Conservation (phyloP, 2,113 vertebrate genomes). For the Forbesichthys agassizii region DNA sequence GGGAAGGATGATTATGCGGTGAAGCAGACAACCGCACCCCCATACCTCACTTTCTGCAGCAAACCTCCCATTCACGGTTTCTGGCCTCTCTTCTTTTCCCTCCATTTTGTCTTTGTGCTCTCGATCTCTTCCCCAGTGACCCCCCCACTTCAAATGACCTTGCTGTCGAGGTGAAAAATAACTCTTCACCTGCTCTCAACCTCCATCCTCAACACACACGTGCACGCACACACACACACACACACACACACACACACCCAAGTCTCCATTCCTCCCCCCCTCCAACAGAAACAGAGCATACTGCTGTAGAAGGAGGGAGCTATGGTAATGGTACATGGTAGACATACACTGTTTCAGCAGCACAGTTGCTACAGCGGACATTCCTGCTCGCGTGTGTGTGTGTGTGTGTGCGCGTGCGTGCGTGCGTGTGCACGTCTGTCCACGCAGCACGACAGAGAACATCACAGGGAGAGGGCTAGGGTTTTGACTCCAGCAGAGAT, state of each 20-base stretch:
- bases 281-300: too few species aligned
- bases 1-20: slow-evolving; percentile 43
- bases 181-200: slow-evolving; percentile 33
- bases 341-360: too few species aligned
- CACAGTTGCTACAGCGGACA: too few species aligned
- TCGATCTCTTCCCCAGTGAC: slow-evolving; percentile 30
- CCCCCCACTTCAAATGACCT: slow-evolving; percentile 58
- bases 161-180: slow-evolving; percentile 62
- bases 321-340: too few species aligned
- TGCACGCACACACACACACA: too few species aligned
- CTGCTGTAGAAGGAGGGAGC: too few species aligned
- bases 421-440: neutral
- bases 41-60: slow-evolving; percentile 50
- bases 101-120: slow-evolving; percentile 3
- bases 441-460: neutral
- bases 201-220: too few species aligned
- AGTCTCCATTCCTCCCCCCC: too few species aligned
- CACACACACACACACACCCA: too few species aligned
- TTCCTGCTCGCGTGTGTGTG: too few species aligned
- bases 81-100: slow-evolving; percentile 28
- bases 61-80: slow-evolving; percentile 39
- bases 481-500: slow-evolving; percentile 33
- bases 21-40: slow-evolving; percentile 57
- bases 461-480: neutral
- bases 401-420: too few species aligned